Conservation (phyloP, 2,113 vertebrate species). For the Otus sunia region DNA sequence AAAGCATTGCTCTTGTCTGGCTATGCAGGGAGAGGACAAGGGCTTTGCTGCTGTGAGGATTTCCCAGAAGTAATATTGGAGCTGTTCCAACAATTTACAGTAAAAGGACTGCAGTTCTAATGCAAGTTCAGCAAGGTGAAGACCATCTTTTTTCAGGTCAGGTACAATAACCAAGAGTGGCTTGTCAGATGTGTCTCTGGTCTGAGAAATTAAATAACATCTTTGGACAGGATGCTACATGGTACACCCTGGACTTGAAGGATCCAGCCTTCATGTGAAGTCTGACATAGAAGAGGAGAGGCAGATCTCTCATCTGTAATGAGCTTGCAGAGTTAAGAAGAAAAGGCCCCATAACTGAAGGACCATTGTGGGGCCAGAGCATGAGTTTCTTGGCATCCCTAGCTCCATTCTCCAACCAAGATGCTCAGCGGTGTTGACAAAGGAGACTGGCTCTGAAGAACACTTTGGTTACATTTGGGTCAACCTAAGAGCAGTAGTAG, state of each 20-base stretch:
- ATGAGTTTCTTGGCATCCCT: not conserved
- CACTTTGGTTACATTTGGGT: not conserved
- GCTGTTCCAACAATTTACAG: constrained; percentile 42
- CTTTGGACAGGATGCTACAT: not conserved
- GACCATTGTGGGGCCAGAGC: not conserved
- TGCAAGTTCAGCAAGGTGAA: constrained; percentile 2
- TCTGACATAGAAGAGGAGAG: not conserved
- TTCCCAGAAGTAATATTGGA: constrained; percentile 50
- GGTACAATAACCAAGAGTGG: not conserved
- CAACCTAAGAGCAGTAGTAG: not conserved
- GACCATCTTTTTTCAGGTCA: not conserved
- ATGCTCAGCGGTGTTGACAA: not conserved
- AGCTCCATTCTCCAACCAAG: not conserved
- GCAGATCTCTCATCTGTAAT: not conserved
- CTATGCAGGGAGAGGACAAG: not conserved
- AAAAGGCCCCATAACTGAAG: not conserved
- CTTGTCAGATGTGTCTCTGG: not conserved
- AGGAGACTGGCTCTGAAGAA: not conserved
- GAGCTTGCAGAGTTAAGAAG: not conserved
- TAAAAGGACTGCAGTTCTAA: constrained; percentile 31
- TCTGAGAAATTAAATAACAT: not conserved
- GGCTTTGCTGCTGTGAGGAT: not conserved
- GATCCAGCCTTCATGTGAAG: not conserved
- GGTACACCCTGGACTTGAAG: not conserved
- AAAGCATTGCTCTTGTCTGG: not conserved